Evolutionary conservation across 1,140 invertebrate species (phyloP).

Genomic region (Antheraea mylitta): DNA sequence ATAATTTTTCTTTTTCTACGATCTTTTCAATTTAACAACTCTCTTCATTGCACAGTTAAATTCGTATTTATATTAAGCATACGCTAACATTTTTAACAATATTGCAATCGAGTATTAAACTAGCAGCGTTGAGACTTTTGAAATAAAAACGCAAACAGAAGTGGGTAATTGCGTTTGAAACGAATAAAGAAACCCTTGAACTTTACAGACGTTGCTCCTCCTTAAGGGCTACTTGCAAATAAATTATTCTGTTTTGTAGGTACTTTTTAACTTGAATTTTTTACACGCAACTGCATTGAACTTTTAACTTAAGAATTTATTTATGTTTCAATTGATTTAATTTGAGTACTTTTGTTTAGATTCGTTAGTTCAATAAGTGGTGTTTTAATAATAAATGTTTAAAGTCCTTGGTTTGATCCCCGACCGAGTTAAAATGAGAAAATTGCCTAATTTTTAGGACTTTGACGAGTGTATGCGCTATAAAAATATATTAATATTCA

Average conservation of each 20-base stretch:
- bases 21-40: too few relatives aligned
- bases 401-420: too few relatives aligned
- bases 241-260: slow-evolving; percentile 7
- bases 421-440: too few relatives aligned
- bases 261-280: not conserved
- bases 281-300: not conserved
- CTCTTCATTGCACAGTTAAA: too few relatives aligned
- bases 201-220: slow-evolving; percentile 6
- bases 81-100: not conserved
- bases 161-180: slow-evolving; percentile 17
- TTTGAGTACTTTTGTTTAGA: not conserved
- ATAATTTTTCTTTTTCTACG: too few relatives aligned
- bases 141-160: slow-evolving; percentile 13
- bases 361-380: not conserved
- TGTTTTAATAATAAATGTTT: too few relatives aligned
- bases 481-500: too few relatives aligned
- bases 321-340: not conserved
- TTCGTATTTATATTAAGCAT: not conserved
- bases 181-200: slow-evolving; percentile 12
- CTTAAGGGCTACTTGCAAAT: slow-evolving; percentile 6
- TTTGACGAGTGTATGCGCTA: too few relatives aligned
- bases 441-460: too few relatives aligned
- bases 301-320: not conserved
- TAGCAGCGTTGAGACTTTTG: slow-evolving; percentile 7
- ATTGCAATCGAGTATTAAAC: slow-evolving; percentile 7